Evolutionary conservation across 2,113 vertebrate genomes (phyloP).

Genomic region (Colinus virginianus): DNA sequence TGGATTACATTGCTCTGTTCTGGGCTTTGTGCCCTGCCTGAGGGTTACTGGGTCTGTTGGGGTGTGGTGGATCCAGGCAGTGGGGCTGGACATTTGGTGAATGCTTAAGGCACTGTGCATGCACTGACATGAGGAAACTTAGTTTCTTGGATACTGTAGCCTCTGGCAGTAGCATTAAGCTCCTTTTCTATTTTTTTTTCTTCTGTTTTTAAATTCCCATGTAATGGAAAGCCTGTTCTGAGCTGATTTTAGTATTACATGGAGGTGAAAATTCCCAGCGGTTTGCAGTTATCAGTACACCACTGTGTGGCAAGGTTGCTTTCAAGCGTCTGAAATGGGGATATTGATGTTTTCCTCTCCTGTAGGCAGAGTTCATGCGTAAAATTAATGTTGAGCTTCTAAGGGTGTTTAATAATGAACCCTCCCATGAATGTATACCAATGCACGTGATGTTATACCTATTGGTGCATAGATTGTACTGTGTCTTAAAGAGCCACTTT

Average conservation of each 20-base stretch:
- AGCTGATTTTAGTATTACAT: slow-evolving; percentile 11
- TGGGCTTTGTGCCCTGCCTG: neutral
- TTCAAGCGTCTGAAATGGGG: slow-evolving; percentile 1
- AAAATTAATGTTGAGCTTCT: slow-evolving; percentile 5
- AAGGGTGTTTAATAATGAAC: neutral
- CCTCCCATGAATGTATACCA: neutral
- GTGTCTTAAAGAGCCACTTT: neutral
- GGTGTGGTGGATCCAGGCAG: neutral
- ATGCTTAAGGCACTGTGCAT: neutral
- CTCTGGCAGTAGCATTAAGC: neutral
- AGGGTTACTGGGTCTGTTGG: neutral
- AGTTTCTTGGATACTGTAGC: slow-evolving; percentile 29
- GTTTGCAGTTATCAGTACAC: neutral
- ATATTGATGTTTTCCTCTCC: slow-evolving; percentile 40
- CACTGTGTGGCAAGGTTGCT: neutral
- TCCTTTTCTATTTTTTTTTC: neutral
- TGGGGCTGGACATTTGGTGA: neutral
- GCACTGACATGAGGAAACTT: neutral
- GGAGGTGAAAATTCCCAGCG: neutral
- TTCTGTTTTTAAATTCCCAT: neutral
- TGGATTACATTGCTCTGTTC: neutral
- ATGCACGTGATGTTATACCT: neutral
- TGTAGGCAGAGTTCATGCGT: slow-evolving; percentile 6
- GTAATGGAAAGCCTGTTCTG: neutral
- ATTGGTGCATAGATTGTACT: neutral